Conservation (phyloP, 1,140 invertebrate species). For the Drosophila albomicans region DNA sequence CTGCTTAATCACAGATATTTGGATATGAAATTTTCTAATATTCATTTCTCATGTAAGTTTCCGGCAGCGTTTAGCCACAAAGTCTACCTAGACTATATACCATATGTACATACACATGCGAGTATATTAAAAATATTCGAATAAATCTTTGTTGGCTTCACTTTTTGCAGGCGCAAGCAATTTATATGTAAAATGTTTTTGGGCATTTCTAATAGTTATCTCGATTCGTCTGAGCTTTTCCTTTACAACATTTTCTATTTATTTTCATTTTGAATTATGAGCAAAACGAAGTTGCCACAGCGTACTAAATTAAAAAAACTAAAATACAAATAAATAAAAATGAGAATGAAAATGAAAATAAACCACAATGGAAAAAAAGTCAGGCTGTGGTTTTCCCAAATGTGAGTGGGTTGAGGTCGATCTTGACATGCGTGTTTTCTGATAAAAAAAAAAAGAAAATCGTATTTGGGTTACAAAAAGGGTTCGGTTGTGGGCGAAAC, state of each 20-base stretch:
- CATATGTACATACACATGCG: neutral
- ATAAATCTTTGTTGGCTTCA: constrained; percentile 58
- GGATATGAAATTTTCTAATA: constrained; percentile 2
- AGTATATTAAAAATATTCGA: constrained; percentile 52
- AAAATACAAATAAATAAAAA: constrained; percentile 44
- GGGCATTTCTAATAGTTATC: constrained; percentile 43
- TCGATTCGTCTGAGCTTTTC: constrained; percentile 46
- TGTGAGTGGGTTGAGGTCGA: constrained; percentile 11
- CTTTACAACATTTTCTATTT: constrained; percentile 44
- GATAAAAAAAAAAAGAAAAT: constrained; percentile 61
- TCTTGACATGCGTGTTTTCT: constrained; percentile 64
- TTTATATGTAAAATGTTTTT: constrained; percentile 62
- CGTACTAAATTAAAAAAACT: constrained; percentile 67
- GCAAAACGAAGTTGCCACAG: constrained; percentile 26
- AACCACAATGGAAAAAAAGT: constrained; percentile 28
- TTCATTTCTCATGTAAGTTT: neutral
- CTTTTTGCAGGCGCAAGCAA: constrained; percentile 64
- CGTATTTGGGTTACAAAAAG: constrained; percentile 58
- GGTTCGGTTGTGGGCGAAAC: constrained; percentile 45
- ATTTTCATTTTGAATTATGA: constrained; percentile 77
- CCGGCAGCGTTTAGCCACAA: constrained; percentile 6
- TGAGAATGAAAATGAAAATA: constrained; percentile 44
- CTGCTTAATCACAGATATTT: constrained; percentile 27
- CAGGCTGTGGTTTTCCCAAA: constrained; percentile 24
- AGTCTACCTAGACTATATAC: constrained; percentile 20